These are phyloP conservation scores for Melitaea athalia DNA, from an alignment of 2,888 invertebrate species.

Conservation along the genomic window DNA sequence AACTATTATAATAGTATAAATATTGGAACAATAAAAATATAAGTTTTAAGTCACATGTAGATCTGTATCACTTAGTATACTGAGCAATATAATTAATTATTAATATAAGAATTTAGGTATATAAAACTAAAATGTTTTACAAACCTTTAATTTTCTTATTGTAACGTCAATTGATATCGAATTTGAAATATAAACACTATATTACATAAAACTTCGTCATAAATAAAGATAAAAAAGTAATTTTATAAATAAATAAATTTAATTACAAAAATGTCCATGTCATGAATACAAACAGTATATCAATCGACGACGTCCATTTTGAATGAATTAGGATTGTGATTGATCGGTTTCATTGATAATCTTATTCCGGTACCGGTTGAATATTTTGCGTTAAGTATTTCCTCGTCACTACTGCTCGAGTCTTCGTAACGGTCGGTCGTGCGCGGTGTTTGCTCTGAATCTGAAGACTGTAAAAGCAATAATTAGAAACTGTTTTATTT, in stretches of 20 bases:
- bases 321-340: constrained; percentile 63
- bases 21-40: no score
- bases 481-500: not conserved
- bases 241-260: not conserved
- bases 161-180: no score
- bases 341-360: constrained; percentile 71
- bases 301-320: constrained; percentile 74
- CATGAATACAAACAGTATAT: constrained; percentile 43
- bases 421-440: constrained; percentile 64
- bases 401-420: constrained; percentile 75
- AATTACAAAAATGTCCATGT: not conserved
- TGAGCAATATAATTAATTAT: no score
- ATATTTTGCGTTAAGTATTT: constrained; percentile 64
- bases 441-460: constrained; percentile 63
- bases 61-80: no score
- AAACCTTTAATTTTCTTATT: no score
- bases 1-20: no score
- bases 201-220: not conserved
- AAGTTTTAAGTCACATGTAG: no score
- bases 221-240: constrained; percentile 5
- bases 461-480: constrained; percentile 60
- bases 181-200: not conserved
- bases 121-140: no score
- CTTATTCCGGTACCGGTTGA: constrained; percentile 56
- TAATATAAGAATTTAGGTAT: no score